These are phyloP conservation scores for Rhodinocichla rosea DNA, from an alignment of 2,113 vertebrate genomes.

Conservation along the genomic window DNA sequence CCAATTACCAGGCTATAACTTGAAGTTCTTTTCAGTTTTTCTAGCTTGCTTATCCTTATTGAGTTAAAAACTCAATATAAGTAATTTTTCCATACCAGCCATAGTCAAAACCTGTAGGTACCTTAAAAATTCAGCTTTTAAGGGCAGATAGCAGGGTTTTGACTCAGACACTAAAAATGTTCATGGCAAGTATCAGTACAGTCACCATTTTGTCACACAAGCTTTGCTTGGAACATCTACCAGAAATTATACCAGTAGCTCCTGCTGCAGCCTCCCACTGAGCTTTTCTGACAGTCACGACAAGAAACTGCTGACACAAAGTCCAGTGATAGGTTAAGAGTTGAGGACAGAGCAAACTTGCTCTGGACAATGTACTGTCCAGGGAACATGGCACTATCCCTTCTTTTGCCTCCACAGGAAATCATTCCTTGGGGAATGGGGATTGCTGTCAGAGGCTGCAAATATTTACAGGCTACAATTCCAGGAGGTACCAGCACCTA, in stretches of 20 bases:
- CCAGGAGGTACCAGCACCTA: neutral
- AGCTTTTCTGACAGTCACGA: neutral
- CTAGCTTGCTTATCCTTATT: neutral
- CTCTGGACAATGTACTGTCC: neutral
- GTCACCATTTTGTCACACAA: neutral
- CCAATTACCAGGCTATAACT: neutral
- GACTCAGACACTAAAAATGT: neutral
- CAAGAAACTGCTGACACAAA: neutral
- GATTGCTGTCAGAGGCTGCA: rapidly evolving
- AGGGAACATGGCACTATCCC: neutral
- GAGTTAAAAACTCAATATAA: neutral
- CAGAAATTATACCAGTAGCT: neutral
- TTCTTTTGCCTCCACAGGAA: neutral
- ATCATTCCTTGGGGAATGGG: neutral
- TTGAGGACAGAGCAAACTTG: neutral
- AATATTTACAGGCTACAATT: neutral
- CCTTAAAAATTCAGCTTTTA: neutral
- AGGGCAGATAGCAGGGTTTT: neutral
- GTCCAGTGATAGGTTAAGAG: neutral
- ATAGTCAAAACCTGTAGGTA: neutral
- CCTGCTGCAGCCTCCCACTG: constrained; percentile 1
- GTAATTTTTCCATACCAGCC: neutral
- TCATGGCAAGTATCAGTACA: neutral
- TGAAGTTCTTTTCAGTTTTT: neutral
- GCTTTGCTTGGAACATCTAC: neutral